Evolutionary conservation across 2,888 invertebrate species (phyloP), one percentile per base, ranked within the genome.

Genomic region (Elegia similella): DNA sequence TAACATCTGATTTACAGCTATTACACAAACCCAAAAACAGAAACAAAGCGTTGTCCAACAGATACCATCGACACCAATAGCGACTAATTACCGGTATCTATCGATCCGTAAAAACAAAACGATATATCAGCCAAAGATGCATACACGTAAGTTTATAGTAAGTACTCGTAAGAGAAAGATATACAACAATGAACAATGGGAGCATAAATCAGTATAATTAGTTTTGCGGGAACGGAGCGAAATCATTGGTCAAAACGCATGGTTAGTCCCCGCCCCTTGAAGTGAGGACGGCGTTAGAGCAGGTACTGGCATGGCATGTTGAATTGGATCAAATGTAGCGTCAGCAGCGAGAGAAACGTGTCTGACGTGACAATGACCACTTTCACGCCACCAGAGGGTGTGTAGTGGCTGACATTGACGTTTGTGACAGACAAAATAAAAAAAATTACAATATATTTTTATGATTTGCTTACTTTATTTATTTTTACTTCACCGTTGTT

Each of bases 181-280:
- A 92, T 92, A 92, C 93, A 94, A 95, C 95, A 95, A 95, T 95
- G 95, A 94, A 96, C 96, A 96, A 96, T 96, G 95, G 96, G 93
- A 92, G 95, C 95, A 96, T 96, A 96, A 96, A 96, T 96, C 96
- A 96, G 95, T 95, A 96, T 96, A 96, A 96, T 96, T 96, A 96
- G 96, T 95, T 95, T 94, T 93, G 90, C 83, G 78, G 78, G 82
- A 84, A 88, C 90, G 90, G 86, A 89, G 93, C 86, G 84, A 84
- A 93, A 86, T 93, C 93, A 94, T 94, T 94, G 94, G 94, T 93
- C 93, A 93, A 92, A 90, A 88, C 85, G 88, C 82, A 83, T 68
- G 82, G 82, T 77, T 76, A 85, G 78, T 73, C 92, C 90, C 92
- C 93, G 93, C 93, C 93, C 92, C 90, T 87, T 80, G 81, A 83